Base-by-base conservation (phyloP, 2,113 vertebrate genomes). In the Gambusia holbrooki region DNA sequence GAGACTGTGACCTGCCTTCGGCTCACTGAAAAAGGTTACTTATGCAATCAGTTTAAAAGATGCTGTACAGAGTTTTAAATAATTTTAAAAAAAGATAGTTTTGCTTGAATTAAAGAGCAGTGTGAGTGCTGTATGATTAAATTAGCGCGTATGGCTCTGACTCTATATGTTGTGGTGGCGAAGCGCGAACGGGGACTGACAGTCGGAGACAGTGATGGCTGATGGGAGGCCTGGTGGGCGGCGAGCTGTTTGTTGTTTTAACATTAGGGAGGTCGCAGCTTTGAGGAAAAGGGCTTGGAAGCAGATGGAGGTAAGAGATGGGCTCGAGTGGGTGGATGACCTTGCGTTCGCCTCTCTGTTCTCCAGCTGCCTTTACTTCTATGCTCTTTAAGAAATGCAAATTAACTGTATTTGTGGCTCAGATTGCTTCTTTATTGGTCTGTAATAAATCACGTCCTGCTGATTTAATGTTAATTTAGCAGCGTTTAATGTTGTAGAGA, bases 201-300 rank as follows among this genome's bases (percentile, higher is more conserved):
- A 60, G 76, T 65, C 79, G 69, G 32, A 82, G 73, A 71, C 19
- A 0, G 69, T 28, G 76, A 42, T 71, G 84, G 71, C 67, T 71
- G 75, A 83, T 70, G 66, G 51, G 69, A 81, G 76, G 35, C 71
- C 81, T 81, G 72, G 92, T 90, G 87, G 87, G 90, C 64, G 86
- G 82, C 30, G 9, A 69, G 84, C 76, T 84, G 84, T 89, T 91
- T 91, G 89, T 89, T 90, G 88, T 90, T 86, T 88, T 84, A 89
- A 88, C 92, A 89, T 90, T 83, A 87, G 77, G 87, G 65, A 90
- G 87, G 90, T 90, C 84, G 68, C 70, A 77, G 79, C 90, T 87
- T 82, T 88, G 79, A 90, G 87, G 87, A 87, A 83, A 58, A 82
- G 45, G 83, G 71, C 81, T 81, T 83, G 0, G 22, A 74, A 90